Base-by-base conservation (phyloP, 2,888 invertebrate genomes). In the Tipula confusa region DNA sequence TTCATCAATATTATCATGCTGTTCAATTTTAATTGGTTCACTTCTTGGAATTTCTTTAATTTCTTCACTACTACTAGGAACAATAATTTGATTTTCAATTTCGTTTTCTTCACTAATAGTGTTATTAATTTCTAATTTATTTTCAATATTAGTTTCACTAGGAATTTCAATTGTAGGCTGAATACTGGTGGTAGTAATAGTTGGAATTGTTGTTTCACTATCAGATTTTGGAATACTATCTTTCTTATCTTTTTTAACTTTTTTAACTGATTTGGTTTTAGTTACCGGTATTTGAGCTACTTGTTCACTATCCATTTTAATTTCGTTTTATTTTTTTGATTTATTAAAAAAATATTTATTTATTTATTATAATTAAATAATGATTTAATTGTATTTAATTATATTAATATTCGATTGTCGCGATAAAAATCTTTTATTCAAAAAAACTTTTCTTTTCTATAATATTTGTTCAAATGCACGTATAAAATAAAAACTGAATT, bases 251-350 rank as follows among this genome's bases (percentile, higher is more conserved):
- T 80, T 80, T 80, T 80, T 80, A 80, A 29, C 80, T 31, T 80
- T 80, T 29, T 80, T 80, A 80, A 80, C 80, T 31, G 80, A 80
- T 80, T 80, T 80, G 64, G 64, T 64, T 29, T 31, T 80, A 80
- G 80, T 80, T 80, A 31, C 80, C 29, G 80, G 29, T 13, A n/a
- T n/a, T n/a, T 64, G 64, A 64, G 80, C 29, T 83, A 79, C 29
- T 79, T 28, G 31, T 83, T 83, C 83, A 80, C 79, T 79, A 33
- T 83, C 83, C 83, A 83, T 83, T 80, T 36, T 83, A 9, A 80
- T 64, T 64, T 64, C n/a, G 31, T 29, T 80, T 80, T 80, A 80
- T 29, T 80, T 29, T n/a, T n/a, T n/a, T n/a, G n/a, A 80, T 80
- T 80, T 80, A 80, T 80, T 80, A 9, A 33, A 9, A n/a, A 38